Conservation (phyloP, 2,113 vertebrate species). For the Hyaena hyaena region DNA sequence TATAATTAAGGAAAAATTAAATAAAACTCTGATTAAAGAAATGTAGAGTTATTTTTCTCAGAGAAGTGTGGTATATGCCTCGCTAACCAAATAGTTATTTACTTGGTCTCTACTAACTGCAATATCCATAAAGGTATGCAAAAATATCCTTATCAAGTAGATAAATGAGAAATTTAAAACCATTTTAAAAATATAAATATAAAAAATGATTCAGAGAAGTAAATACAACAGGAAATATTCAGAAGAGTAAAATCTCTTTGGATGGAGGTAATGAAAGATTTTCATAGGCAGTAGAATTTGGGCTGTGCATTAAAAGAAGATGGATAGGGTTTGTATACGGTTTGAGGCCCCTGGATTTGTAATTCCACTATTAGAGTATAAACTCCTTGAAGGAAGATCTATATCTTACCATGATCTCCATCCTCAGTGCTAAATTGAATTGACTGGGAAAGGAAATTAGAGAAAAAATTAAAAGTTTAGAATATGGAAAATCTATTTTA, state of each 20-base stretch:
- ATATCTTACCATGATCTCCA: background rate
- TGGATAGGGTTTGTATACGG: background rate
- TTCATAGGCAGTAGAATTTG: background rate
- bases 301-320: background rate
- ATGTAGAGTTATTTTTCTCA: background rate
- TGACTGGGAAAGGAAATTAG: background rate
- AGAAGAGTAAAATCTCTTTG: background rate
- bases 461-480: background rate
- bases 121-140: background rate
- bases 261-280: background rate
- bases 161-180: background rate
- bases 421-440: background rate
- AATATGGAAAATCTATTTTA: background rate
- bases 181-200: background rate
- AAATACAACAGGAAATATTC: background rate
- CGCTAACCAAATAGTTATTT: background rate
- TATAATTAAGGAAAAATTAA: background rate
- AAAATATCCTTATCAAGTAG: background rate
- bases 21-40: constrained; percentile 4
- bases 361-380: background rate
- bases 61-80: background rate
- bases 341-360: background rate
- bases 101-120: background rate
- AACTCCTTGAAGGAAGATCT: background rate
- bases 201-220: background rate